Conservation (phyloP, 2,888 invertebrate genomes). For the Tromatobia lineatoria region DNA sequence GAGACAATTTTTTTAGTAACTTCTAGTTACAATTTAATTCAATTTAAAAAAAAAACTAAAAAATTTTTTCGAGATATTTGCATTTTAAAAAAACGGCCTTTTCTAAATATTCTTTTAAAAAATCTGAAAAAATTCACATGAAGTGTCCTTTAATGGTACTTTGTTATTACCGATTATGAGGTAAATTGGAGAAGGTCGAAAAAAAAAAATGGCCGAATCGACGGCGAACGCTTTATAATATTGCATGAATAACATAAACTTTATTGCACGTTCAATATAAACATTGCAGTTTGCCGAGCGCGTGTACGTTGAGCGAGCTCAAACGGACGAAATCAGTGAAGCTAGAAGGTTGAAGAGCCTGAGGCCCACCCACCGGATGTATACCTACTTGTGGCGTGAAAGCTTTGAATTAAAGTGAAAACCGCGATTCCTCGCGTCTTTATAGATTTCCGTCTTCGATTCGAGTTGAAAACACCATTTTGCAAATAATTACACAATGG, state of each 20-base stretch:
- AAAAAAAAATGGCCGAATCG: not conserved
- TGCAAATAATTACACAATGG: conserved; percentile 1
- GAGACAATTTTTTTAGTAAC: too few species aligned
- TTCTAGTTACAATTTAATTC: too few species aligned
- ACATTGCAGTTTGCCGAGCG: conserved; percentile 41
- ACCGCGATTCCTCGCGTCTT: conserved; percentile 35
- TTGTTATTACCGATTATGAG: too few species aligned
- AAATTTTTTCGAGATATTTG: too few species aligned
- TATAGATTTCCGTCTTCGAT: conserved; percentile 41
- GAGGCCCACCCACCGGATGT: conserved; percentile 64
- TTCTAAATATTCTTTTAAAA: too few species aligned
- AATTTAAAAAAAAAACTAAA: too few species aligned
- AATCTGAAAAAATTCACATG: too few species aligned
- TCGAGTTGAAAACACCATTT: conserved; percentile 11
- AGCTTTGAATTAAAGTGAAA: conserved; percentile 66
- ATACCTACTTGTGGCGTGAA: conserved; percentile 55
- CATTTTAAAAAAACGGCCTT: too few species aligned
- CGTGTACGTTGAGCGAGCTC: conserved; percentile 41
- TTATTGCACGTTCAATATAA: conserved; percentile 42
- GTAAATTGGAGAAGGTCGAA: too few species aligned
- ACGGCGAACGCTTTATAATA: not conserved
- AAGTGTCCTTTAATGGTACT: too few species aligned
- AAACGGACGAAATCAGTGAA: conserved; percentile 63
- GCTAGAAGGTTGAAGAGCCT: conserved; percentile 60
- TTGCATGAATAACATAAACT: conserved; percentile 29